A percentile compares a stretch with the other conserved stretches of the same genome.
These are phyloP conservation scores for Menura novaehollandiae DNA, from an alignment of 2,113 vertebrate species.

Conservation along the genomic window DNA sequence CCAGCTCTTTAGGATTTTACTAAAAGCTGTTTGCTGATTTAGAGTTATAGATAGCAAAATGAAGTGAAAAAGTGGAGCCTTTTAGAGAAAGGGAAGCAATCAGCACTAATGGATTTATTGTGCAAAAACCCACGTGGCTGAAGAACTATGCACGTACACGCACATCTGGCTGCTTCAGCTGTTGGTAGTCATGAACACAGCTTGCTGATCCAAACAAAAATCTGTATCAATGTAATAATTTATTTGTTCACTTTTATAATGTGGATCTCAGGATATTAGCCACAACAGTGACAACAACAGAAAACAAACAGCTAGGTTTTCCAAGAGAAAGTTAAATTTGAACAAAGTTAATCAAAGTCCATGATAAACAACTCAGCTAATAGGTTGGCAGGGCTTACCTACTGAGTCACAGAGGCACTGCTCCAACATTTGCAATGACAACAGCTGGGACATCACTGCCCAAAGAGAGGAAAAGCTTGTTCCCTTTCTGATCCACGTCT, in stretches of 20 bases:
- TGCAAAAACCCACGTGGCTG: not conserved
- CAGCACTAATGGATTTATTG: slow-evolving; percentile 37
- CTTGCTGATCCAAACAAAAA: slow-evolving; percentile 16
- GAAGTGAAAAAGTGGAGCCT: slow-evolving; percentile 1
- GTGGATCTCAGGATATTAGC: not conserved
- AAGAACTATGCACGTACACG: not conserved
- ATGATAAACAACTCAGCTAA: not conserved
- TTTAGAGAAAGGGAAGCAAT: slow-evolving; percentile 11
- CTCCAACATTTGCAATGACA: not conserved
- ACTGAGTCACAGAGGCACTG: not conserved
- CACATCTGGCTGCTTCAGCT: slow-evolving; percentile 48
- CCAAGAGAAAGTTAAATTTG: slow-evolving; percentile 1
- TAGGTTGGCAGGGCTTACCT: not conserved
- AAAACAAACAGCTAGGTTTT: not conserved
- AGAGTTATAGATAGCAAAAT: not conserved
- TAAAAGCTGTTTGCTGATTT: slow-evolving; percentile 9
- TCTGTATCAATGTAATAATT: not conserved
- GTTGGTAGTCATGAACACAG: not conserved
- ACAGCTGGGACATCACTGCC: not conserved
- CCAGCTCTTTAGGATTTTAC: not conserved
- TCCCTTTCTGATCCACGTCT: not conserved
- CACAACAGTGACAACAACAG: not conserved
- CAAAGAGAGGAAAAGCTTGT: not conserved
- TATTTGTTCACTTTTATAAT: not conserved
- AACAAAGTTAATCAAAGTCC: not conserved